These are phyloP conservation scores for Thymelicus acteon DNA, from an alignment of 2,888 invertebrate species.

Conservation along the genomic window DNA sequence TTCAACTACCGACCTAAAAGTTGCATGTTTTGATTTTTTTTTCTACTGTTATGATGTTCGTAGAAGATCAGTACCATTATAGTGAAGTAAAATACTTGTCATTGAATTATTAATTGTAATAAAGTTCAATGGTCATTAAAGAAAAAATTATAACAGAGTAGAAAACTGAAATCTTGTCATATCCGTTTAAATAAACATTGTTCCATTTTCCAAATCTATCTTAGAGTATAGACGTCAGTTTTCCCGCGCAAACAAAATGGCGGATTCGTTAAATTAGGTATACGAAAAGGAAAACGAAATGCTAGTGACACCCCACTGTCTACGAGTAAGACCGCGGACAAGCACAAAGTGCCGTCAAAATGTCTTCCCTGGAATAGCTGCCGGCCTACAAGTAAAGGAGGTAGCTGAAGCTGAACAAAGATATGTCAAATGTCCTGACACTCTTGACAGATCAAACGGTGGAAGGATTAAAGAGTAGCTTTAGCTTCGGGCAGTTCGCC, in stretches of 20 bases:
- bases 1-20: too few species aligned
- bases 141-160: too few species aligned
- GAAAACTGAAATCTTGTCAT: too few species aligned
- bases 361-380: conserved; percentile 8
- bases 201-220: too few species aligned
- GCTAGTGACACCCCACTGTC: conserved; percentile 14
- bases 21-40: too few species aligned
- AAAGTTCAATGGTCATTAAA: too few species aligned
- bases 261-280: neutral
- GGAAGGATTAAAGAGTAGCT: conserved; percentile 22
- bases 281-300: neutral
- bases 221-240: neutral
- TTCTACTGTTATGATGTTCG: too few species aligned
- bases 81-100: too few species aligned
- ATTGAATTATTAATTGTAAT: too few species aligned
- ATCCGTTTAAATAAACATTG: too few species aligned
- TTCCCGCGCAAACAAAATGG: conserved; percentile 6
- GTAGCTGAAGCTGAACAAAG: neutral
- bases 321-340: neutral
- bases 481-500: conserved; percentile 12
- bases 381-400: conserved; percentile 13
- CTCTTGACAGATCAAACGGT: conserved; percentile 22
- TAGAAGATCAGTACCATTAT: too few species aligned
- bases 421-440: conserved; percentile 19
- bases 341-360: conserved; percentile 21